Base-by-base conservation (phyloP, 2,888 invertebrate genomes). In the Plagiodera versicolora region DNA sequence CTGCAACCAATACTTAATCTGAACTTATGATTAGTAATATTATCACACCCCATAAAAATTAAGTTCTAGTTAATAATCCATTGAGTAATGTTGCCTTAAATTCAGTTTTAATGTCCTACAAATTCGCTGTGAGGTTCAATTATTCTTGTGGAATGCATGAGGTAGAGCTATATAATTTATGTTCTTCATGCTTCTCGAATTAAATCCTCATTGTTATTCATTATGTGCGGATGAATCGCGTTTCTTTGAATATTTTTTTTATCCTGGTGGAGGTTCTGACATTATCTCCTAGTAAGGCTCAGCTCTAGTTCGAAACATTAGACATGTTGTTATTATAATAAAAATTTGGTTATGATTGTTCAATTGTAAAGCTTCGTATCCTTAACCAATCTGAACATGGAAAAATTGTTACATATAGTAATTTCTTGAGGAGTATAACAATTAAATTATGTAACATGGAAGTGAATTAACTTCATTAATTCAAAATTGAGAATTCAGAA, bases 161-260 rank as follows among this genome's bases (percentile, higher is more conserved):
- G 73, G 71, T 72, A 70, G 66, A 51, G 56, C 52, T 63, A 46
- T 64, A 68, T 70, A 71, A 73, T 71, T 72, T 70, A 70, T 65
- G 67, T 67, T 64, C 64, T 67, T 66, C 65, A 69, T 66, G 67
- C 66, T 67, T 67, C 65, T 66, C 67, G 60, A 65, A 65, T 64
- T 66, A 66, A 63, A 58, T 59, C 64, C 69, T 66, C 65, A 67
- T 70, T 70, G 67, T 72, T 71, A 70, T 70, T 71, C 70, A 71
- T 67, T 64, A 64, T 60, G 54, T 52, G 58, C 46, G 56, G 50
- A 60, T 50, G 50, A 57, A 62, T 46, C 28, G 48, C 17, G 20
- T 24, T 50, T n/a, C 32, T 24, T 5, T 24, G 6, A 3, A 24
- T 5, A 8, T n/a, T 18, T 45, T 30, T 48, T 51, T 50, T 46